A percentile compares a stretch with the other conserved stretches of the same genome.
Evolutionary conservation across 2,888 invertebrate species (phyloP).

Genomic region (Oscheius onirici): DNA sequence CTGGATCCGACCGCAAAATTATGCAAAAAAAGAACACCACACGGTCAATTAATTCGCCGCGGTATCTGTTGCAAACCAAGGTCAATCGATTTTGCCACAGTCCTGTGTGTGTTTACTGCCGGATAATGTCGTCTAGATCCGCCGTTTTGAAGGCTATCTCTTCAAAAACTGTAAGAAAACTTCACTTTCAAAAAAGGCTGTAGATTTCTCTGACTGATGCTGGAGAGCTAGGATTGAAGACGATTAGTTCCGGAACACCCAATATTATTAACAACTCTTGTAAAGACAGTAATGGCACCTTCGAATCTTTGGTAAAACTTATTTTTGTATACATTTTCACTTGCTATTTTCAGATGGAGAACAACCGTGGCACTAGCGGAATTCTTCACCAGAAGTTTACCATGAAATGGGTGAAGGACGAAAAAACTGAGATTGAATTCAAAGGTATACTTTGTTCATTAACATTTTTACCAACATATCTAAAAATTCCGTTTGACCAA

Average conservation of each 20-base stretch:
- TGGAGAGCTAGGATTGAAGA: neutral
- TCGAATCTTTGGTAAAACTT: neutral
- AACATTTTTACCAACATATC: too few species aligned
- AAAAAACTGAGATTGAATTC: constrained; percentile 55
- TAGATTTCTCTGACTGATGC: neutral
- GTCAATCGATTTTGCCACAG: constrained; percentile 13
- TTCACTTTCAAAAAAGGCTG: neutral
- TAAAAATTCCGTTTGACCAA: too few species aligned
- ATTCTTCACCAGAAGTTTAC: constrained; percentile 47
- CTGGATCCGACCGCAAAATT: too few species aligned
- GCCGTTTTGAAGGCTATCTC: neutral
- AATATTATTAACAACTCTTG: constrained; percentile 4
- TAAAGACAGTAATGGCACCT: neutral
- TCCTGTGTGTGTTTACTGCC: neutral
- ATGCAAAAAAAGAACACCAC: too few species aligned
- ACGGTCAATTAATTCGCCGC: too few species aligned
- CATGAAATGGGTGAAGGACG: constrained; percentile 49
- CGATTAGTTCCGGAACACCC: neutral
- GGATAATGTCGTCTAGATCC: neutral
- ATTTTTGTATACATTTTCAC: neutral
- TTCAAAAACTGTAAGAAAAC: neutral
- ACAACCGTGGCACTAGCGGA: neutral
- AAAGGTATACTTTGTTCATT: constrained; percentile 32
- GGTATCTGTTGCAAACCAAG: neutral
- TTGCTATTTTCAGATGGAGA: neutral